Conservation (phyloP, 2,113 vertebrate species). For the Phyllostomus discolor region DNA sequence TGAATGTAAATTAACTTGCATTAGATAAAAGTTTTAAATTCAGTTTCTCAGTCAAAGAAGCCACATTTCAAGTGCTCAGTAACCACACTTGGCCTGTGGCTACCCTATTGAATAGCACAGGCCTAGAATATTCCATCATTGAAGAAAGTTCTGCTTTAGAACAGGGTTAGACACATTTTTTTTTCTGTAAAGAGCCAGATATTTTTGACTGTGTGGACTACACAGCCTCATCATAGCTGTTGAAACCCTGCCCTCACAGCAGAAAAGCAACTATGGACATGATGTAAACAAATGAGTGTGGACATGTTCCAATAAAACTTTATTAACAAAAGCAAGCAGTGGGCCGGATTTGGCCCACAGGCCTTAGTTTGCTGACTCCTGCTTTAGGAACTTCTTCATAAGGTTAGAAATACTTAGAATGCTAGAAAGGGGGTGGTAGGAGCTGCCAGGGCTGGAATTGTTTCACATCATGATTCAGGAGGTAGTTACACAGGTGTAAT, state of each 20-base stretch:
- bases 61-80: neutral
- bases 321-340: neutral
- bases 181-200: neutral
- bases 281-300: neutral
- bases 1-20: neutral
- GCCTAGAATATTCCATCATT: too few relatives aligned
- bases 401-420: neutral
- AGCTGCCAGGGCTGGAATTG: neutral
- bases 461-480: neutral
- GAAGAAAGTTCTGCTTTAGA: neutral
- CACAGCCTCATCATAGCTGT: neutral
- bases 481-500: neutral
- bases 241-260: neutral
- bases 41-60: neutral
- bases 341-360: rapidly evolving
- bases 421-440: neutral
- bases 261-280: neutral
- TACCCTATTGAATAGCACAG: neutral
- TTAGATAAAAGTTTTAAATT: neutral
- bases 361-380: neutral
- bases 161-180: neutral
- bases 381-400: neutral
- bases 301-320: conserved; percentile 24
- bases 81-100: neutral
- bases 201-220: neutral